Percentiles rank a stretch among this genome's conserved stretches.
phyloP scores from a whole-genome alignment of 2,888 invertebrate species.

The Parochlus steinenii region DNA sequence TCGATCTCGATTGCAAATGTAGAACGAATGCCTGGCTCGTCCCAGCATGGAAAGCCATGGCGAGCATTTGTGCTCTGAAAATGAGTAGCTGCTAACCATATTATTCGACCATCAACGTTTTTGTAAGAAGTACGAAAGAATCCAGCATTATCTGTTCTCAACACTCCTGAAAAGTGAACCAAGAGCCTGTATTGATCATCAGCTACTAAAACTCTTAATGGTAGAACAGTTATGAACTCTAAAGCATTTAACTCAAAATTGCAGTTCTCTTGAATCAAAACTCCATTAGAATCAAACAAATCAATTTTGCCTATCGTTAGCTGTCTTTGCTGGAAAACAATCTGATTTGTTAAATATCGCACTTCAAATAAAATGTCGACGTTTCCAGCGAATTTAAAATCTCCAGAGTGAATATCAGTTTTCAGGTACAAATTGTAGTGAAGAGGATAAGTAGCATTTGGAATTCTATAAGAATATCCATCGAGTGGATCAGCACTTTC shows the following conservation, averaged over 20 bases:
- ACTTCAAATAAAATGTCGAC: slow-evolving; percentile 33
- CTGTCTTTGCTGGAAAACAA: background rate
- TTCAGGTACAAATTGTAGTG: slow-evolving; percentile 35
- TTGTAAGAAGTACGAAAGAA: slow-evolving; percentile 42
- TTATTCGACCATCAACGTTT: slow-evolving; percentile 17
- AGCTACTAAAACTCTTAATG: background rate
- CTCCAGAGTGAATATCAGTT: slow-evolving; percentile 30
- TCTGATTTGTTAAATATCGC: slow-evolving; percentile 29
- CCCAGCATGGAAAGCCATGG: slow-evolving; percentile 52
- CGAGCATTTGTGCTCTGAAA: slow-evolving; percentile 50
- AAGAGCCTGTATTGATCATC: slow-evolving; percentile 28
- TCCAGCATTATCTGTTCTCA: slow-evolving; percentile 43
- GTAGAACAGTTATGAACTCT: slow-evolving; percentile 10
- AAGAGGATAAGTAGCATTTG: slow-evolving; percentile 34
- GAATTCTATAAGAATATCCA: slow-evolving; percentile 32
- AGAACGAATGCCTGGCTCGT: slow-evolving; percentile 17
- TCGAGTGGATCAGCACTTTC: no score
- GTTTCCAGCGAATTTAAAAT: slow-evolving; percentile 27
- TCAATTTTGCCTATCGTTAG: background rate
- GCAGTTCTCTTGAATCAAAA: background rate
- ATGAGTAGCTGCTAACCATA: slow-evolving; percentile 32
- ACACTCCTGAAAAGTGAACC: slow-evolving; percentile 38
- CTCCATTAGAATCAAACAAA: slow-evolving; percentile 4
- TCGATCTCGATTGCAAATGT: slow-evolving; percentile 6
- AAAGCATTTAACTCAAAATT: slow-evolving; percentile 5